Base-by-base conservation (phyloP, 2,888 invertebrate species). In the Phymatocera aterrima region DNA sequence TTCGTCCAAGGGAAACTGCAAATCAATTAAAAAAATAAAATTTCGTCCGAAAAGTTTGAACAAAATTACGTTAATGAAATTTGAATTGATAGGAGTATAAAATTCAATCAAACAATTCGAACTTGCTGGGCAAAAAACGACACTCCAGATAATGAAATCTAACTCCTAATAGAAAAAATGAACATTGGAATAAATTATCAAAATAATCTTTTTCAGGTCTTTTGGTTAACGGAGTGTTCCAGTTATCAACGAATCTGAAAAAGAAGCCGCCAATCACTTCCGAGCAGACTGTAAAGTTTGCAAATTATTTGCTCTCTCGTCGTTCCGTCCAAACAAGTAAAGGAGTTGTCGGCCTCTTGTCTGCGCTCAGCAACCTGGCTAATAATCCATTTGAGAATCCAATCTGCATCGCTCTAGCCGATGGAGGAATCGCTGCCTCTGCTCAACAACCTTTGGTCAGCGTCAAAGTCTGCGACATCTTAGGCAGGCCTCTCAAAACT, bases 251-350 rank as follows among this genome's bases (percentile, higher is more conserved):
- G 74, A 90, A 92, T n/a, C 90, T 93, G 34, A 93, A 94, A 78
- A 94, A 94, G 85, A 92, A 94, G 24, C 93, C 94, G 51, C 95
- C 96, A 0, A 90, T 98, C 79, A 94, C 93, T 6, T 92, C 94
- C 84, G 95, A 94, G 34, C 98, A 98, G 91, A 94, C 95, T 1
- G 93, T 96, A 70, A 99, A 99, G 92, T 95, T 99, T 86, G 95
- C 96, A 0, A 96, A 96, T 88, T 99, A 99, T 92, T 93, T 99
- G 86, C 92, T 98, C 81, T 96, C 96, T 64, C 94, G 99, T 60
- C 95, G 96, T 83, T 97, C 97, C 64, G 98, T 98, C 1, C 97
- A 96, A 89, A 94, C 96, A 3, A 93, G 96, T 0, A 96, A 96
- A 87, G 97, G 98, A 43, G 96, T 96, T 4, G 94, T 95, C 81